A percentile compares a stretch with the other conserved stretches of the same genome.
Evolutionary conservation across 37 sponge, comb jelly and placozoan genomes (phyloP).

Genomic region (Spongilla lacustris): DNA sequence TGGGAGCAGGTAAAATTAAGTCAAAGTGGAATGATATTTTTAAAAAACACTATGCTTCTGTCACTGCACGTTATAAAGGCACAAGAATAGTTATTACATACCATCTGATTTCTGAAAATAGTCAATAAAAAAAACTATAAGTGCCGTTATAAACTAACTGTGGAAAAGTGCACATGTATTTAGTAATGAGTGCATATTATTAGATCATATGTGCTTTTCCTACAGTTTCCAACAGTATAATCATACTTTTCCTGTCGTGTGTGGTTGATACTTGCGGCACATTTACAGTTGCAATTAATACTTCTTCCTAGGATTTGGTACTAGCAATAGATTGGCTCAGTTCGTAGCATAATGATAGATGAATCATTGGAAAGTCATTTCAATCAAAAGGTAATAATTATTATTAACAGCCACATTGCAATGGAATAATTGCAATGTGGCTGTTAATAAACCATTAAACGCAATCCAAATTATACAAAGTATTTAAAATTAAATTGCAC

Average conservation of each 20-base stretch:
- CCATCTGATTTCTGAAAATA: no score
- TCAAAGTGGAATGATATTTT: background rate
- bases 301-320: background rate
- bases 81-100: no score
- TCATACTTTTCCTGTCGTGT: background rate
- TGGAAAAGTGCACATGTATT: background rate
- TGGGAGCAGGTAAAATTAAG: background rate
- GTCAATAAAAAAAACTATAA: no score
- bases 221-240: background rate
- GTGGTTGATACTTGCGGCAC: background rate
- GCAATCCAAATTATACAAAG: background rate
- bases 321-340: background rate
- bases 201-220: background rate
- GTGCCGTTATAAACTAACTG: background rate
- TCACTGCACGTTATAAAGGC: background rate
- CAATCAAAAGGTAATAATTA: no score
- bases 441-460: no score
- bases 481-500: background rate
- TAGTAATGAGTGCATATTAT: background rate
- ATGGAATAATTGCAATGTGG: background rate
- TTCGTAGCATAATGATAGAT: background rate
- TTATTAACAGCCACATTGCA: background rate
- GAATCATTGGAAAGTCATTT: no score
- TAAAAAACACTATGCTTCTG: background rate
- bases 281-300: background rate